Percentiles rank a stretch among this genome's conserved stretches.
These are phyloP conservation scores for Sigmodon hispidus DNA, from an alignment of 2,113 vertebrate species.

Conservation along the genomic window DNA sequence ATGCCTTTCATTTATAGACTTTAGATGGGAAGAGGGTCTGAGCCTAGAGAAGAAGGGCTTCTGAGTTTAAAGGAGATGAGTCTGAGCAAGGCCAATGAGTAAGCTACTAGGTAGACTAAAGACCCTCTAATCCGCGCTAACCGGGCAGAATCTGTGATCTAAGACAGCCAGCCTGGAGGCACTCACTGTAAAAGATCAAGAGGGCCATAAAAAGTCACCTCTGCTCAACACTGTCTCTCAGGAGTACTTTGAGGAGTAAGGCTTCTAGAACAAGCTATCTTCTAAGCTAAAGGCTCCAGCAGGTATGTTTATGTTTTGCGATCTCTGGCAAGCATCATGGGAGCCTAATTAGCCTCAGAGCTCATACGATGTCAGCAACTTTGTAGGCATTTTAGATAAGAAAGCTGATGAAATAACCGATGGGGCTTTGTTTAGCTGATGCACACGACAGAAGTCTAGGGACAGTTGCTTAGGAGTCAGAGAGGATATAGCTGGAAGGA, in stretches of 20 bases:
- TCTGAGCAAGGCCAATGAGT: not conserved
- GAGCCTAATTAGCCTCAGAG: not conserved
- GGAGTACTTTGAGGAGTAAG: not conserved
- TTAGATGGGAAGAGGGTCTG: not conserved
- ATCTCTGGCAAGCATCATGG: not conserved
- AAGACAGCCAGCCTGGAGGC: not conserved
- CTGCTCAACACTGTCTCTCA: not conserved
- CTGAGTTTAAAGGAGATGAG: not conserved
- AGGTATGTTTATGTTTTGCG: not conserved
- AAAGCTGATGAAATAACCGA: not conserved
- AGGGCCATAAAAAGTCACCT: not conserved
- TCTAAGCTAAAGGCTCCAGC: not conserved
- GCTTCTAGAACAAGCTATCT: not conserved
- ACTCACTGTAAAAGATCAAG: not conserved
- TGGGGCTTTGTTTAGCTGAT: not conserved
- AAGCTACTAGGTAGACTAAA: not conserved
- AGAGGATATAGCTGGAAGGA: not conserved
- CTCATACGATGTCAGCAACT: not conserved
- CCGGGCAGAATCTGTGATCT: not conserved
- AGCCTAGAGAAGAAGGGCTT: not conserved
- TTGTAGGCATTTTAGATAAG: not conserved
- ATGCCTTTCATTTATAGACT: not conserved
- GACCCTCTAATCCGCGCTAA: too few relatives aligned
- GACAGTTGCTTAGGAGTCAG: not conserved
- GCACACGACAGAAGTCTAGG: not conserved